These are phyloP conservation scores for Thymelicus lineola DNA, from an alignment of 2,888 invertebrate species.

Conservation along the genomic window DNA sequence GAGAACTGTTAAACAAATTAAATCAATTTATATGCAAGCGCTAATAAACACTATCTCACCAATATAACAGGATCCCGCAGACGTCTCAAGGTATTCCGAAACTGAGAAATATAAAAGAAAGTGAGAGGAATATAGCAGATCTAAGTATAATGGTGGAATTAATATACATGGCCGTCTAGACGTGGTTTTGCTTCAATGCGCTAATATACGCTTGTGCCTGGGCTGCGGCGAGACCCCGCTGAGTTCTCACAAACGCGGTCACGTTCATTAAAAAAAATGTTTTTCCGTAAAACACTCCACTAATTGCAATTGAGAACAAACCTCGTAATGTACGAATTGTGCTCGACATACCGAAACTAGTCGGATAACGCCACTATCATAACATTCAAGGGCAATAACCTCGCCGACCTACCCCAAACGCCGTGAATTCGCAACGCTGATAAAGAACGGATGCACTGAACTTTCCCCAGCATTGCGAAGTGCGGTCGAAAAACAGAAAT, in stretches of 20 bases:
- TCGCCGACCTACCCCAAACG: constrained; percentile 75
- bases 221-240: constrained; percentile 70
- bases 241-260: constrained; percentile 72
- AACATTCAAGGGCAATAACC: constrained; percentile 64
- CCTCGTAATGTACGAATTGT: neutral
- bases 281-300: constrained; percentile 59
- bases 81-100: constrained; percentile 38
- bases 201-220: constrained; percentile 54
- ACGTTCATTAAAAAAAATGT: constrained; percentile 58
- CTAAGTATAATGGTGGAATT: constrained; percentile 62
- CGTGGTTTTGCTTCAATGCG: constrained; percentile 74
- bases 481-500: constrained; percentile 55
- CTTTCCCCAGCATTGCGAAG: constrained; percentile 51
- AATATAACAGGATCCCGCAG: constrained; percentile 52
- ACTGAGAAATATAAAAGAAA: constrained; percentile 53
- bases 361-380: constrained; percentile 50
- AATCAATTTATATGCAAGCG: constrained; percentile 51
- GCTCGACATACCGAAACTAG: constrained; percentile 19
- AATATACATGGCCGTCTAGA: constrained; percentile 73
- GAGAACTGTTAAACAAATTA: constrained; percentile 55
- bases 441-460: constrained; percentile 55
- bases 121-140: constrained; percentile 59
- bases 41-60: constrained; percentile 56
- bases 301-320: constrained; percentile 44
- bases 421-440: constrained; percentile 58